Base-by-base conservation (phyloP, 2,797 vertebrate genomes). In the Acestrorhynchus altus region DNA sequence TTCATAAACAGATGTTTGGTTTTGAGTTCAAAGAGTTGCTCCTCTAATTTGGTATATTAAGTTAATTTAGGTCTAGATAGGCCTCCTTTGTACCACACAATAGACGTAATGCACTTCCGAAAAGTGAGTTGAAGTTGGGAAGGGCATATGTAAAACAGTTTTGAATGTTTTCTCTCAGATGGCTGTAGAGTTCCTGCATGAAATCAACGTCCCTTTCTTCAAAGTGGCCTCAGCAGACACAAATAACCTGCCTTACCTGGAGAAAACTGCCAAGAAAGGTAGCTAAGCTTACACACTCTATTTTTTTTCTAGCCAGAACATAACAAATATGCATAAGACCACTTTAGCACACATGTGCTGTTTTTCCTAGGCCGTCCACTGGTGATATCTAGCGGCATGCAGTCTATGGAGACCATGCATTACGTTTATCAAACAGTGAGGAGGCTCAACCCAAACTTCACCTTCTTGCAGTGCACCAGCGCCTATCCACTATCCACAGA, bases 351-450 rank as follows among this genome's bases (percentile, higher is more conserved):
- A 12, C 22, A 10, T 64, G 61, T 0, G 22, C 35, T 42, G 15
- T 10, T 61, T 10, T 64, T n/a, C n/a, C 9, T 85, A 99, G 97
- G 96, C 74, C 95, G 95, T n/a, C 97, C 97, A 13, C 98, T 99
- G 96, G 95, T 99, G 72, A 97, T 99, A 81, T 99, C 97, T 81
- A 98, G 96, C 0, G 97, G 97, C 61, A 99, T 99, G 97, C 97
- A 99, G 92, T 94, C 95, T 0, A 96, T 98, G 95, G 93, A 93
- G 47, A 98, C 94, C 0, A 98, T 98, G 96, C 93, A 90, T 16
- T 93, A 87, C 4, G 97, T 97, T 82, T 98, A 99, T 85, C 87
- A 96, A 78, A 94, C 90, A 0, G 95, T 98, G 83, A 98, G 96
- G 86, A 78, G 95, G 72, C 91, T 96, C 89, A 98, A 98, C 83